Conservation (phyloP, 2,888 invertebrate species). For the Shargacucullia verbasci region DNA sequence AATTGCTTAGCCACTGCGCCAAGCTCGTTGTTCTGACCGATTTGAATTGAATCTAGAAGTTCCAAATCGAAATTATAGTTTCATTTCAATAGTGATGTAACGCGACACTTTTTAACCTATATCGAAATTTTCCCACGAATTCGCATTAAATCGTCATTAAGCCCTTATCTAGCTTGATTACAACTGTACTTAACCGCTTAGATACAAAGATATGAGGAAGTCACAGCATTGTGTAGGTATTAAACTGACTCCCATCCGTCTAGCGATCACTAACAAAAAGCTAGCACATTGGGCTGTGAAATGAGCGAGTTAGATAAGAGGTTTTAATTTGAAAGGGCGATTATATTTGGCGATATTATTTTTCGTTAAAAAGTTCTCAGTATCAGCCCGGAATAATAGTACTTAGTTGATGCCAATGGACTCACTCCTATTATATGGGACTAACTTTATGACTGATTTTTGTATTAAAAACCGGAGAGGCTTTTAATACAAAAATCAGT, state of each 20-base stretch:
- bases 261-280: conserved; percentile 60
- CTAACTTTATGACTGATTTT: no score
- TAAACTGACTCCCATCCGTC: conserved; percentile 67
- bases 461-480: no score
- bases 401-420: no score
- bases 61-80: no score
- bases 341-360: not conserved
- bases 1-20: no score
- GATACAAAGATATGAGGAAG: conserved; percentile 61
- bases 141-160: conserved; percentile 57
- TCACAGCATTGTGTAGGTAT: conserved; percentile 71
- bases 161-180: conserved; percentile 61
- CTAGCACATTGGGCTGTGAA: conserved; percentile 38
- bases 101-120: conserved; percentile 50
- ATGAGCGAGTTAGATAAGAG: conserved; percentile 26
- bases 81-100: conserved; percentile 28
- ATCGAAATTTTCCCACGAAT: conserved; percentile 51
- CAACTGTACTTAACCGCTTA: conserved; percentile 59
- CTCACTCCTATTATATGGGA: no score
- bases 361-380: no score
- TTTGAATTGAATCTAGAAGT: no score
- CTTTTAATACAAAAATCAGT: no score
- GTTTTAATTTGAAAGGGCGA: not conserved
- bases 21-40: no score
- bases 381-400: no score